These are phyloP conservation scores for Mimachlamys varia DNA, from an alignment of 2,888 invertebrate species.

Conservation along the genomic window DNA sequence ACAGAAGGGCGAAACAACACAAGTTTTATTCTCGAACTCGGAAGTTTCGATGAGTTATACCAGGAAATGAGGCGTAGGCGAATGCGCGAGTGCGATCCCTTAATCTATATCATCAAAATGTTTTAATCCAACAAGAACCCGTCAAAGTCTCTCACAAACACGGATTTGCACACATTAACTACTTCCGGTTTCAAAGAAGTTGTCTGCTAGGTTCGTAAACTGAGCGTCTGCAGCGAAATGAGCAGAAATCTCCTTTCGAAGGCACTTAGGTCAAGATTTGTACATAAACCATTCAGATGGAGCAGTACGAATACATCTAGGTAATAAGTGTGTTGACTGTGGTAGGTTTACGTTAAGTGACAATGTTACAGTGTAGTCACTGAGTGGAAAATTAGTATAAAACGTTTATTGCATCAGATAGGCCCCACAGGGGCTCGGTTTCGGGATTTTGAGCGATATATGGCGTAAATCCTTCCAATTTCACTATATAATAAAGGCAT, in stretches of 20 bases:
- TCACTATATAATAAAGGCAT: no score
- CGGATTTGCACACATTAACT: neutral
- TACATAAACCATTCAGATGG: neutral
- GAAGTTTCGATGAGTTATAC: constrained; percentile 48
- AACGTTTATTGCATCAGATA: no score
- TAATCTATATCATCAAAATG: constrained; percentile 44
- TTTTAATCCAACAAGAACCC: neutral
- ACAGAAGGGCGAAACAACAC: constrained; percentile 24
- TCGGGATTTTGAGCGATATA: no score
- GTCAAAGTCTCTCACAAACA: neutral
- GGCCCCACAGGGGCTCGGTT: no score
- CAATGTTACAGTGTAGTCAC: no score
- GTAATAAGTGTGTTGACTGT: neutral
- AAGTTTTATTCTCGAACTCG: constrained; percentile 48
- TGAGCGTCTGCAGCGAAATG: neutral
- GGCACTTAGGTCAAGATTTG: neutral
- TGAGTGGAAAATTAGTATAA: no score
- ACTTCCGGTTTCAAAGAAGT: neutral
- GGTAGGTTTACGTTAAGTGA: no score
- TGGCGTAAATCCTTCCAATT: no score
- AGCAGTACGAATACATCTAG: neutral
- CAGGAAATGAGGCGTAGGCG: constrained; percentile 57
- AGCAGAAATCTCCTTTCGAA: neutral
- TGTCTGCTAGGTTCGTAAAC: neutral
- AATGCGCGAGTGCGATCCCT: constrained; percentile 39